Evolutionary conservation across 1,140 invertebrate species (phyloP), one percentile per base, ranked within the genome.

Genomic region (Acromyrmex heyeri): DNA sequence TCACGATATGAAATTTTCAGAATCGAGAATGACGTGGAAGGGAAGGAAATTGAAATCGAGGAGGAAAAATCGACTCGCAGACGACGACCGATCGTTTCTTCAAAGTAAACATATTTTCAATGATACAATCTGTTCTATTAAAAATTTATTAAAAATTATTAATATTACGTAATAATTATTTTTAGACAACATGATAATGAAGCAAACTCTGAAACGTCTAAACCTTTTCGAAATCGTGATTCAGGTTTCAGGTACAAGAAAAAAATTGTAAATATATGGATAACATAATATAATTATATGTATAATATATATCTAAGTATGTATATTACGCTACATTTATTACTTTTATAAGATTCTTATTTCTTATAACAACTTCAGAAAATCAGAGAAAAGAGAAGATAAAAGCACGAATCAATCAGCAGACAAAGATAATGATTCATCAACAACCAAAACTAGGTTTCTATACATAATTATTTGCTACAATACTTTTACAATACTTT

Each of bases 391-490:
- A 8, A 12, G 12, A 5, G 7, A 38, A 4, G n/a, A 24, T 18
- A 65, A 72, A 48, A 38, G 34, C 7, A 27, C 16, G 5, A 90
- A 75, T 90, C 77, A 79, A 69, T 77, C 76, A 14, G 62, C 67
- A 62, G 69, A 75, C 21, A 82, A 44, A 77, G 69, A 87, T 6
- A 89, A 93, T 48, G 91, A 87, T 65, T 67, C 72, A 38, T 21
- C 91, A 44, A 89, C 83, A 30, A 86, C 88, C 16, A 94, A 94
- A 91, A 92, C 92, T 70, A 94, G 94, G 94, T 94, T 90, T 64
- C 30, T 91, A 86, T 14, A 48, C 2, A 44, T 44, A 44, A 44
- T 67, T 7, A 59, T 70, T 77, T 44, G n/a, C 34, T 27, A n/a
- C 24, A 57, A 14, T 7, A 61, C 1, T 50, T 50, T 5, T 18